Evolutionary conservation across 2,888 invertebrate genomes (phyloP).

Genomic region (Linnaemya vulpina): DNA sequence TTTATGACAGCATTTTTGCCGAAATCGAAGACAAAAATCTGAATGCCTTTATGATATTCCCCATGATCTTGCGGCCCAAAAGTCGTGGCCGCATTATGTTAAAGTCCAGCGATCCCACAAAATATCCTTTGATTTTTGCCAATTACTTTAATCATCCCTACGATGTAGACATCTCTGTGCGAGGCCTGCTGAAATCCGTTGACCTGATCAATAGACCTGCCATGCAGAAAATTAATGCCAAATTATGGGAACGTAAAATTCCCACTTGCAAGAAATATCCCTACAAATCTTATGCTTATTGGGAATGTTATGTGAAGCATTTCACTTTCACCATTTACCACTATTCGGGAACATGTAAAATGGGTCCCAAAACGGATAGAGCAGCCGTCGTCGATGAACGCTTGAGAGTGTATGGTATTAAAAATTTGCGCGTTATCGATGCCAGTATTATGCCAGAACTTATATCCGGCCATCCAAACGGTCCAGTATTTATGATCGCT

Average conservation of each 20-base stretch:
- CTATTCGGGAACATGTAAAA: conserved; percentile 86
- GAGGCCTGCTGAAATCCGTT: conserved; percentile 85
- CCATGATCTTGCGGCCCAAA: conserved; percentile 87
- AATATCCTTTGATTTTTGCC: conserved; percentile 87
- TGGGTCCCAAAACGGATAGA: conserved; percentile 86
- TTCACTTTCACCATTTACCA: conserved; percentile 87
- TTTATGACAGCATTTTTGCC: conserved; percentile 83
- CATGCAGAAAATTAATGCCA: conserved; percentile 84
- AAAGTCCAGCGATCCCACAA: conserved; percentile 86
- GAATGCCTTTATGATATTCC: conserved; percentile 85
- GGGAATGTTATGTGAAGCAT: conserved; percentile 87
- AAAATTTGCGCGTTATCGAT: conserved; percentile 84
- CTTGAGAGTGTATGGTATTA: conserved; percentile 84
- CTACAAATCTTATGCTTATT: conserved; percentile 85
- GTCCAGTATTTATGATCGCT: conserved; percentile 85
- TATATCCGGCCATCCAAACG: conserved; percentile 85
- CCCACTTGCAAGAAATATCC: conserved; percentile 85
- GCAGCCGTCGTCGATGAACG: conserved; percentile 87
- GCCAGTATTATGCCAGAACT: conserved; percentile 85
- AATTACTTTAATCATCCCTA: conserved; percentile 87
- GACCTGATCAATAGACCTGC: conserved; percentile 84
- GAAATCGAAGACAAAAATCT: conserved; percentile 79
- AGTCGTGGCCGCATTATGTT: conserved; percentile 88
- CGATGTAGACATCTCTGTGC: conserved; percentile 86
- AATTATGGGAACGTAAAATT: conserved; percentile 84